Percentiles rank a stretch among this genome's conserved stretches.
Evolutionary conservation across 2,113 vertebrate genomes (phyloP).

Genomic region (Thryonomys swinderianus): DNA sequence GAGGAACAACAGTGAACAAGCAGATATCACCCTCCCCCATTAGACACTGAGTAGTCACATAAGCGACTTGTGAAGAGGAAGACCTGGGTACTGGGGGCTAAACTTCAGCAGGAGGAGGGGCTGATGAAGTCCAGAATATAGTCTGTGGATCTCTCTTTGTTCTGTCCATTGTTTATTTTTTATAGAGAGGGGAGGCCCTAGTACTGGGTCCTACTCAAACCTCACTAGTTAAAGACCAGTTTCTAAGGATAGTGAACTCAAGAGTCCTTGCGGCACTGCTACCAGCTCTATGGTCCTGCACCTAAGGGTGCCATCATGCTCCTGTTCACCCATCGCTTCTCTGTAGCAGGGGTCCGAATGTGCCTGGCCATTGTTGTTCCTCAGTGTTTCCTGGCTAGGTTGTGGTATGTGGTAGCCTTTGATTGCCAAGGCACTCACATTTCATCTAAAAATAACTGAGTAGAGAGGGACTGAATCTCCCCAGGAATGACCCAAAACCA

Average conservation of each 20-base stretch:
- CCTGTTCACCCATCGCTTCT: constrained; percentile 9
- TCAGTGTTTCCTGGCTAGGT: constrained; percentile 92
- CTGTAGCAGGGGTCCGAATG: constrained; percentile 68
- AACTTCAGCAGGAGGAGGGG: fast-evolving
- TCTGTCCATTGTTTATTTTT: background rate
- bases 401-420: constrained; percentile 83
- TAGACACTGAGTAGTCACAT: background rate
- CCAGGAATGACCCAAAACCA: constrained; percentile 35
- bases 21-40: background rate
- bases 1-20: background rate
- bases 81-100: background rate
- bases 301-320: fast-evolving
- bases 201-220: background rate
- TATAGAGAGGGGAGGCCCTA: background rate
- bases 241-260: background rate
- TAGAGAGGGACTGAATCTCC: background rate
- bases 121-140: fast-evolving
- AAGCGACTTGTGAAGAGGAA: background rate
- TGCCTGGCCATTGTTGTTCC: constrained; percentile 90
- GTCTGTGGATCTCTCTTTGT: background rate
- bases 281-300: background rate
- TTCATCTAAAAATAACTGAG: constrained; percentile 62
- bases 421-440: background rate
- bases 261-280: background rate
- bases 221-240: background rate